phyloP scores from a whole-genome alignment of 1,140 invertebrate genomes.

The Ips typographus region DNA sequence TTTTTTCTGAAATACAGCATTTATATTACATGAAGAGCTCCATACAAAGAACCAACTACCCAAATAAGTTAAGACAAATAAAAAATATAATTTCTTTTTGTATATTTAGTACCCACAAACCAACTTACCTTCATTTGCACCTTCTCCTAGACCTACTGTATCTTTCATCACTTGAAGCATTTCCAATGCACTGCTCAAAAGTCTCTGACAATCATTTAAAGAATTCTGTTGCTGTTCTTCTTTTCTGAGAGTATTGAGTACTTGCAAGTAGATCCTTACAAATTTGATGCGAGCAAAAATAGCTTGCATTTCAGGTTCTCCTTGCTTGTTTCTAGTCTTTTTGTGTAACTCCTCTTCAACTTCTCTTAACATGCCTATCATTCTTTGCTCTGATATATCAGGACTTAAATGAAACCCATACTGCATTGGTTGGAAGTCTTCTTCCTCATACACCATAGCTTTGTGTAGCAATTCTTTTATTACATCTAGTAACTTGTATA shows the following conservation, averaged over 20 bases:
- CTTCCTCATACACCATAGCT: slow-evolving; percentile 89
- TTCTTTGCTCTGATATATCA: slow-evolving; percentile 81
- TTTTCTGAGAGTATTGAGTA: slow-evolving; percentile 66
- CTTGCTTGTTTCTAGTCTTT: slow-evolving; percentile 63
- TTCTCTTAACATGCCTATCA: slow-evolving; percentile 81
- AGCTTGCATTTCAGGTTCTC: slow-evolving; percentile 61
- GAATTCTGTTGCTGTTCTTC: slow-evolving; percentile 58
- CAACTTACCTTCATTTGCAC: slow-evolving; percentile 54
- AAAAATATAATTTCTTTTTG: no score
- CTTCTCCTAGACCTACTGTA: slow-evolving; percentile 73
- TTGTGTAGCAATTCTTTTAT: slow-evolving; percentile 88
- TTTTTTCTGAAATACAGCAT: neutral
- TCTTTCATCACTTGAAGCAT: slow-evolving; percentile 78
- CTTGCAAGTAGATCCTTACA: slow-evolving; percentile 81
- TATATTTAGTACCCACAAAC: neutral
- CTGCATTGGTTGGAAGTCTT: slow-evolving; percentile 92
- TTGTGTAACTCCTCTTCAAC: slow-evolving; percentile 89
- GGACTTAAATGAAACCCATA: slow-evolving; percentile 85
- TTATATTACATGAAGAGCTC: neutral
- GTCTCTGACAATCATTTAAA: slow-evolving; percentile 66
- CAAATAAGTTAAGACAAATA: no score
- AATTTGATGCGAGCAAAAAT: slow-evolving; percentile 82
- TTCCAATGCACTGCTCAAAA: slow-evolving; percentile 69
- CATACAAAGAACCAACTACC: no score
- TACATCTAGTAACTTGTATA: slow-evolving; percentile 88